Percentiles rank a stretch among this genome's conserved stretches.
Conservation (phyloP, 2,797 vertebrate species). For the Pempheris klunzingeri region DNA sequence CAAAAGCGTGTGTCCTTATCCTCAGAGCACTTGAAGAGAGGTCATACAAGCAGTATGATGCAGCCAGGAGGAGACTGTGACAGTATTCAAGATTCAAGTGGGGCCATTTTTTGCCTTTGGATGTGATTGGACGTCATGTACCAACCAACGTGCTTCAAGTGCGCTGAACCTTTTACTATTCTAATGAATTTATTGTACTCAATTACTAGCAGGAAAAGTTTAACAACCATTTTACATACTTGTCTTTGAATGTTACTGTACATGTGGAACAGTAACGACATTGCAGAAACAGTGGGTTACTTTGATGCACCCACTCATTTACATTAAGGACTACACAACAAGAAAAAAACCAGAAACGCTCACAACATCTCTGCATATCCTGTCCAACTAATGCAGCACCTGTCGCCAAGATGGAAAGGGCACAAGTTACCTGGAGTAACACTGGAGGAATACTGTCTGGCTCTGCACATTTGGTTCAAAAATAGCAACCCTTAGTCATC, state of each 20-base stretch:
- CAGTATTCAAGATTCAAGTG: not conserved
- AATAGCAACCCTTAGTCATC: constrained; percentile 69
- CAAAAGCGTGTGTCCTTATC: constrained; percentile 7
- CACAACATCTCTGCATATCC: constrained; percentile 5
- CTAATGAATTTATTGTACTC: not conserved
- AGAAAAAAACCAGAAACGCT: not conserved
- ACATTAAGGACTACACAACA: not conserved
- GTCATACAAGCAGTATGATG: not conserved
- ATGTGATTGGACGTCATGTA: not conserved
- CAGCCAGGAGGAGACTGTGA: not conserved
- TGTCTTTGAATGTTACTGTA: constrained; percentile 1
- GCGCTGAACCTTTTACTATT: not conserved
- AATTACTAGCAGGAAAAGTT: not conserved
- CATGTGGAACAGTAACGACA: constrained; percentile 22
- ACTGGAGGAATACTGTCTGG: constrained; percentile 59
- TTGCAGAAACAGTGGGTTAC: too few relatives aligned
- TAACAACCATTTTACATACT: not conserved
- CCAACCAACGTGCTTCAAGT: not conserved
- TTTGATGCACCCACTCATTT: constrained; percentile 12
- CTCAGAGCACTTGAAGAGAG: not conserved
- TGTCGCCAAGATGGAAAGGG: constrained; percentile 60
- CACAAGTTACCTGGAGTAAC: constrained; percentile 57
- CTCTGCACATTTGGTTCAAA: constrained; percentile 60
- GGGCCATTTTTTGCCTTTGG: constrained; percentile 3
- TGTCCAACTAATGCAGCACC: constrained; percentile 57